These are phyloP conservation scores for Cyprinella venusta DNA, from an alignment of 2,797 vertebrate genomes.

Conservation along the genomic window DNA sequence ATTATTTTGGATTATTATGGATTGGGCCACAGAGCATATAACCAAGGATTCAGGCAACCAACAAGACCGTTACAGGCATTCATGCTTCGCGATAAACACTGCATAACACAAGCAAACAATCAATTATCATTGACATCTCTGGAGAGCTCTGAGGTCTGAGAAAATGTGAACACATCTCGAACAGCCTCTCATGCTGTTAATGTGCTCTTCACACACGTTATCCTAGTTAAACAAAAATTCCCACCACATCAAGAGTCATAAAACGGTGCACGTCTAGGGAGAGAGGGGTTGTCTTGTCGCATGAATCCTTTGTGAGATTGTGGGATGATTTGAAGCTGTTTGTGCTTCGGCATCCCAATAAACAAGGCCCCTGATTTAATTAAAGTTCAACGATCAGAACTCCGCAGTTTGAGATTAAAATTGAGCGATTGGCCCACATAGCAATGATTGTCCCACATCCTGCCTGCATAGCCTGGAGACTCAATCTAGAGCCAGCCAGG, in stretches of 20 bases:
- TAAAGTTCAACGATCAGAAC: conserved; percentile 82
- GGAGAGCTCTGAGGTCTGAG: conserved; percentile 59
- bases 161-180: conserved; percentile 59
- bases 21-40: conserved; percentile 40
- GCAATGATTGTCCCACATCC: conserved; percentile 75
- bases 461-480: conserved; percentile 80
- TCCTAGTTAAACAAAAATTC: conserved; percentile 63
- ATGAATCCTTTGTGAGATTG: conserved; percentile 48
- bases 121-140: conserved; percentile 70
- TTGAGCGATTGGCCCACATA: conserved; percentile 85
- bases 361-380: conserved; percentile 79
- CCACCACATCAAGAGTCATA: conserved; percentile 63
- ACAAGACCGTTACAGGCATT: conserved; percentile 22
- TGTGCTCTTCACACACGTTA: conserved; percentile 75
- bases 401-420: conserved; percentile 81
- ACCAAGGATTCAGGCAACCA: conserved; percentile 12
- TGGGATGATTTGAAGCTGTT: conserved; percentile 54
- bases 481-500: conserved; percentile 77
- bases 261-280: conserved; percentile 41
- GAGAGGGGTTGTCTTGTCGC: conserved; percentile 33
- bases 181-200: conserved; percentile 67
- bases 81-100: conserved; percentile 7
- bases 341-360: conserved; percentile 69
- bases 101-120: conserved; percentile 47
- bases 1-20: conserved; percentile 17